A percentile compares a stretch with the other conserved stretches of the same genome.
Evolutionary conservation across 2,888 invertebrate genomes (phyloP).

Genomic region (Rhopalosiphum nymphaeae): DNA sequence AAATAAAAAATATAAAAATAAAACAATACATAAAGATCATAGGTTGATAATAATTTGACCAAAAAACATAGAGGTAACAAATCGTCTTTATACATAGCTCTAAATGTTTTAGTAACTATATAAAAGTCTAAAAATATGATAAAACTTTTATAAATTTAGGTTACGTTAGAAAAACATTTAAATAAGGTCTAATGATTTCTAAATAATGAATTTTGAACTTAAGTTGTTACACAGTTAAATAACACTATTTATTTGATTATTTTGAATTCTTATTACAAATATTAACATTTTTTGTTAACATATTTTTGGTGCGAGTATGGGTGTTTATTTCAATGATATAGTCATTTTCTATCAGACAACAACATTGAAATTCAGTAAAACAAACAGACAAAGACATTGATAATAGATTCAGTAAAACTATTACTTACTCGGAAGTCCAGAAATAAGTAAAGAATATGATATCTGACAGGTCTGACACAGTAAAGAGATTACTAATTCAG

Average conservation of each 20-base stretch:
- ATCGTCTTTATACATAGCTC: neutral
- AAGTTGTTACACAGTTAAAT: neutral
- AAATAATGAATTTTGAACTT: neutral
- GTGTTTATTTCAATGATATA: neutral
- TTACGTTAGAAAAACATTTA: neutral
- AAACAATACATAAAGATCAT: neutral
- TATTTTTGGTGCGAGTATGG: neutral
- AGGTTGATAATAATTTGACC: neutral
- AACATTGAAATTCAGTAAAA: neutral
- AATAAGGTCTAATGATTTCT: too few species aligned
- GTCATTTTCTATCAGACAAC: too few species aligned
- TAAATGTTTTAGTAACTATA: neutral
- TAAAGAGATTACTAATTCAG: too few species aligned
- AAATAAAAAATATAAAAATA: too few species aligned
- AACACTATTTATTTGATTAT: neutral
- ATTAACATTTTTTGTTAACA: neutral
- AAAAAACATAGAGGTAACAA: neutral
- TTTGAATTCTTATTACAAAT: neutral
- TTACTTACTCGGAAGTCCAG: neutral
- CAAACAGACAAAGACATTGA: neutral
- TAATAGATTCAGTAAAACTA: neutral
- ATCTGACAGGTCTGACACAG: too few species aligned
- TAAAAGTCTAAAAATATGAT: neutral
- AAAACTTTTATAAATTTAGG: neutral
- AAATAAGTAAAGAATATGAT: neutral